Evolutionary conservation across 2,888 invertebrate genomes (phyloP), one percentile per base, ranked within the genome.

Genomic region (Sclerodermus sp.): DNA sequence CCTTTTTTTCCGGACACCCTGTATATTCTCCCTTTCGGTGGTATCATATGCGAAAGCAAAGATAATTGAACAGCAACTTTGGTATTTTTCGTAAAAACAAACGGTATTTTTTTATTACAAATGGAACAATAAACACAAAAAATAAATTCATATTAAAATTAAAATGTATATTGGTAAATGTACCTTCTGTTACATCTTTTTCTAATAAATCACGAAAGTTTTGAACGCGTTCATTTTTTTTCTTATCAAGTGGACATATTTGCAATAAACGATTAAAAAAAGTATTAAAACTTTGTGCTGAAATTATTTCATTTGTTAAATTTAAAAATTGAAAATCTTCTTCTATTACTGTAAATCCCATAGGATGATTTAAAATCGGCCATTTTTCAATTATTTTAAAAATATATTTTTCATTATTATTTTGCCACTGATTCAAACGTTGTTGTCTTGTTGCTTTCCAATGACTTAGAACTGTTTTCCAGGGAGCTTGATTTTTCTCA

Each of bases 1-100:
- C n/a, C n/a, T n/a, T n/a, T n/a, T n/a, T n/a, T n/a, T n/a, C n/a
- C n/a, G n/a, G n/a, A n/a, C n/a, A n/a, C n/a, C n/a, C n/a, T n/a
- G n/a, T n/a, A n/a, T n/a, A n/a, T 37, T 44, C 51, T 47, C 10
- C 43, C 37, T 16, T 38, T 47, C 18, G 47, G 51, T 32, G 44
- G 51, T n/a, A 51, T 43, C 14, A 44, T 17, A 30, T 38, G 10
- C 13, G 51, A 14, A 13, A 51, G 17, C 14, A 44, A 34, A 13
- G 23, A 13, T 18, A 51, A 18, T 51, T 51, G 43, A n/a, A 32
- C 39, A 10, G 30, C 31, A 23, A 40, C 37, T 40, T 23, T 47
- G 4, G 23, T 5, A 23, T 23, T 8, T 23, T 23, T 23, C 3
- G 8, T 23, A 8, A 23, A 23, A 23, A 23, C 8, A 23, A 23